Conservation (phyloP, 2,113 vertebrate species). For the Campylomormyrus numenius region DNA sequence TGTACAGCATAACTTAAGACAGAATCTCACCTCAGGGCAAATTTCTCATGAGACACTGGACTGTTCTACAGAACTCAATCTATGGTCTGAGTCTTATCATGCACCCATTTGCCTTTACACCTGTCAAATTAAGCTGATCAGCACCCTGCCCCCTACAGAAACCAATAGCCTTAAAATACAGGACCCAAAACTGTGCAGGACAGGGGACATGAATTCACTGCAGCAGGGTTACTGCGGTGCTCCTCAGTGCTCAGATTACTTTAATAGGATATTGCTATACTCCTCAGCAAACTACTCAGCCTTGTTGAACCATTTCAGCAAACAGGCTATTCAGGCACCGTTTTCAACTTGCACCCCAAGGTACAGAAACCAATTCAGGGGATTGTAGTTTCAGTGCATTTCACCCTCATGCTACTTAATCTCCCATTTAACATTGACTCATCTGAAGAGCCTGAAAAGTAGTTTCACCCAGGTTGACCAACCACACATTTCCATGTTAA, state of each 20-base stretch:
- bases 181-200: not conserved
- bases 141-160: not conserved
- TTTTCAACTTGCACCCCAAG: not conserved
- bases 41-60: not conserved
- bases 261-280: not conserved
- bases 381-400: not conserved
- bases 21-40: not conserved
- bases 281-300: not conserved
- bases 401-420: not conserved
- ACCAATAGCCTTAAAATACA: not conserved
- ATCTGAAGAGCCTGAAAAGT: not conserved
- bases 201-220: not conserved
- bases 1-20: not conserved
- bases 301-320: not conserved
- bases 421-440: not conserved
- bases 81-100: not conserved
- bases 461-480: not conserved
- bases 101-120: not conserved
- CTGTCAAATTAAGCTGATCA: not conserved
- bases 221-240: not conserved
- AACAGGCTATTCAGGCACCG: not conserved
- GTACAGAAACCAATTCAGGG: not conserved
- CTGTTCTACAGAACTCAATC: not conserved
- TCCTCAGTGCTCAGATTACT: not conserved
- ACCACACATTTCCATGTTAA: not conserved